These are phyloP conservation scores for Thereva unica DNA, from an alignment of 2,888 invertebrate genomes.

Conservation along the genomic window DNA sequence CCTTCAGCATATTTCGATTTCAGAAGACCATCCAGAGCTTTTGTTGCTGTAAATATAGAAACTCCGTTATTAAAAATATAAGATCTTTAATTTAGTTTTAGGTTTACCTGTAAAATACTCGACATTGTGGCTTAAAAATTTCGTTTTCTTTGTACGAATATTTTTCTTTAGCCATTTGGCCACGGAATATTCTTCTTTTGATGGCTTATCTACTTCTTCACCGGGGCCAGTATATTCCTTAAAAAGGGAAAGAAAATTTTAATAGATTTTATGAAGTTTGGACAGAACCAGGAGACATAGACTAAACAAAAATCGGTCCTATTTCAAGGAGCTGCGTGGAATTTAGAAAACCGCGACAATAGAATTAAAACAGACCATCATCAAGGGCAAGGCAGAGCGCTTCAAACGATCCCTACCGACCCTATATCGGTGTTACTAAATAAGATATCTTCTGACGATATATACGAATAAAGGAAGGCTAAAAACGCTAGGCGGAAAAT, in stretches of 20 bases:
- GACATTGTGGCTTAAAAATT: conserved; percentile 94
- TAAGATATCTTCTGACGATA: too few species aligned
- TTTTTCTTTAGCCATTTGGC: conserved; percentile 95
- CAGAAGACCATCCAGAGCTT: conserved; percentile 89
- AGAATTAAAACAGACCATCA: too few species aligned
- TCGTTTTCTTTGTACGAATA: conserved; percentile 92
- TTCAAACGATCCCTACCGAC: too few species aligned
- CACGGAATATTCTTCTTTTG: conserved; percentile 89
- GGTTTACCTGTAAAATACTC: conserved; percentile 88
- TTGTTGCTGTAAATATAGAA: conserved; percentile 63
- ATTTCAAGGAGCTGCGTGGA: too few species aligned
- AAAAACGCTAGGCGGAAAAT: too few species aligned
- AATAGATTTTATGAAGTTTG: background rate
- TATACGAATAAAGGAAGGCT: too few species aligned
- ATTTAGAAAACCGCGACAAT: too few species aligned
- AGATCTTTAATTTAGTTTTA: conserved; percentile 38
- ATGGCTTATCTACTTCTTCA: conserved; percentile 70
- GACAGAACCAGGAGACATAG: background rate
- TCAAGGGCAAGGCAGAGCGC: too few species aligned
- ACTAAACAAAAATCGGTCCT: too few species aligned
- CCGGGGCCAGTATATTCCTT: conserved; percentile 58
- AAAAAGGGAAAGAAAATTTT: conserved; percentile 26
- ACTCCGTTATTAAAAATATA: conserved; percentile 14
- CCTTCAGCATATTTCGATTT: conserved; percentile 88
- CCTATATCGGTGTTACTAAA: too few species aligned